Evolutionary conservation across 2,797 vertebrate genomes (phyloP), one percentile per base, ranked within the genome.

Genomic region (Sebastes hopkinsi): DNA sequence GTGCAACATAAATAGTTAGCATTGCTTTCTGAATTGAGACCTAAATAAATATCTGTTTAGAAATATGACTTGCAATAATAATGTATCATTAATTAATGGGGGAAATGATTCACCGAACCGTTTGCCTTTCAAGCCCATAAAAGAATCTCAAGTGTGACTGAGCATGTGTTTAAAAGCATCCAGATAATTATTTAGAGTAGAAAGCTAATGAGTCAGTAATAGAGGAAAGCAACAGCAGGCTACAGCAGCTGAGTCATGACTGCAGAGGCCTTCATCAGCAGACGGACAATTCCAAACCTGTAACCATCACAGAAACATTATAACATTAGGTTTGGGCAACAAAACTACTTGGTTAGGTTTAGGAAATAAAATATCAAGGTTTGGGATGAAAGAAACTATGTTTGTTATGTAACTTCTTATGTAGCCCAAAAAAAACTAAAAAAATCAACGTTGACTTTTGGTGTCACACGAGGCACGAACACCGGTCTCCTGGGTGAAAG

Each of bases 201-300:
- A 50, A 59, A 42, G 23, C 46, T 25, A 27, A 36, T 66, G 81
- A 75, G 78, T 83, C 61, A 72, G 27, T 5, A 12, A 67, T 30
- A 66, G 68, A 55, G 20, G 67, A 23, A 11, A 59, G 38, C 38
- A 42, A 42, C 38, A 42, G 38, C 14, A 42, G 38, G n/a, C 11
- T 72, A 23, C 54, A 32, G 10, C 14, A 29, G 52, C 59, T 58
- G 64, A 72, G 70, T 72, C 81, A 72, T 11, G 25, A 16, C 29
- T 18, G 42, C 52, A 64, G 32, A 70, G 11, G 30, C 1, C 27
- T 66, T 52, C 54, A 67, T 79, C 77, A 60, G 54, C 69, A 46
- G 32, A 62, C 34, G 68, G 77, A 77, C 64, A 46, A 54, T 23
- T 68, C 62, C 72, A 55, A 76, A 59, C 50, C 69, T 69, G 66